Base-by-base conservation (phyloP, 2,888 invertebrate species). In the Dendrolimus pini region DNA sequence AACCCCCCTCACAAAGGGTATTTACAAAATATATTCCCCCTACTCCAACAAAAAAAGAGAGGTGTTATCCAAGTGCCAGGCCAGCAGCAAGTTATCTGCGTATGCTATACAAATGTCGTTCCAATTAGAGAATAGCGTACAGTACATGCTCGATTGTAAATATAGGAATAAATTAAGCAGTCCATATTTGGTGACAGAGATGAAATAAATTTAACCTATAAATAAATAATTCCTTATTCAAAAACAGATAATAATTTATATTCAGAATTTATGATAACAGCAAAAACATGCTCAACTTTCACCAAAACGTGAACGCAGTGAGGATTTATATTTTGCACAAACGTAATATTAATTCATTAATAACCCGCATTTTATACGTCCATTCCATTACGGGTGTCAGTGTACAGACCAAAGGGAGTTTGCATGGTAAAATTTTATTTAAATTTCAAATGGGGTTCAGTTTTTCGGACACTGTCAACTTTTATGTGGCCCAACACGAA, bases 381-480 rank as follows among this genome's bases (percentile, higher is more conserved):
- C 47, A 47, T 47, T 47, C 47, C 47, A 47, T 47, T 47, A 47
- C 47, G 9, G 12, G 9, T 9, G 47, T 2, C 47, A 12, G 47
- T 47, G 47, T 47, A 10, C 30, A 30, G 10, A 8, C 7, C 9
- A 41, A 53, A 42, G 54, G 54, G 60, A 61, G 61, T 60, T 63
- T 59, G 61, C 59, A 55, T 59, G 12, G 60, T 57, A 59, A 61
- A 61, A 66, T 63, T 59, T 62, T 63, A 66, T 67, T 67, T 62
- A 65, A 71, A 71, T 71, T 68, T 63, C 61, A 65, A 59, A 58
- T 62, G 56, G 63, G 65, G 64, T 65, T 65, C 61, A 60, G 62
- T 58, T 61, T 65, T 63, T 62, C 53, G 14, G 52, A 54, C 58
- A 53, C 62, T 58, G 59, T 62, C 53, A 68, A 66, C 61, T 66